Evolutionary conservation across 2,888 invertebrate species (phyloP), one percentile per base, ranked within the genome.

Genomic region (Acrocyrtus sp.): DNA sequence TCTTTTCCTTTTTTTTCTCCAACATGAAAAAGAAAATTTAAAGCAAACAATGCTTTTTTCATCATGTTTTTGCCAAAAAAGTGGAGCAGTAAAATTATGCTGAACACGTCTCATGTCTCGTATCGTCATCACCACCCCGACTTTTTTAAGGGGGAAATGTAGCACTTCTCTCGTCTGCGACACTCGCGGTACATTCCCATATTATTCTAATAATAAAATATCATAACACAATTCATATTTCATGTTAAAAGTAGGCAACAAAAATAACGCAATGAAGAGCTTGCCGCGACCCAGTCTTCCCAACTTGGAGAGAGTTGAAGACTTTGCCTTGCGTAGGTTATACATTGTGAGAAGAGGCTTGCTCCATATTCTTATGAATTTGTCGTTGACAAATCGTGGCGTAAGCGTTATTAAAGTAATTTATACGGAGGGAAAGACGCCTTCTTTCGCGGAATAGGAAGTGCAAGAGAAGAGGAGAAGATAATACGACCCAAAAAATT

Each of bases 341-440:
- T n/a, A n/a, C n/a, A 47, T 50, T 6, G 24, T 24, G 19, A 17
- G 8, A 12, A 10, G 8, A 39, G 6, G 6, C n/a, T 58, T 45
- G 17, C 50, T 2, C 39, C 19, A 17, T 29, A 34, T 53, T 29
- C 34, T 56, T 56, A n/a, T 56, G 41, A 6, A 50, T 12, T 57
- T 67, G 67, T 67, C 67, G 54, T 60, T 68, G 68, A 68, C 68
- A 68, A 68, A 68, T 68, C 41, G 60, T 43, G 39, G 60, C 8
- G 45, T 50, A 54, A 51, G 34, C 51, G 68, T 68, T 68, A 60
- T 68, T 68, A 68, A 47, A 60, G 60, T 60, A 68, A 68, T 68
- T 68, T 68, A 60, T 68, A 53, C 45, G n/a, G 24, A 60, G 53
- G 34, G 45, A 53, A 45, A 19, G 24, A n/a, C n/a, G n/a, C n/a